Conservation (phyloP, 37 sponge, comb jelly and placozoan species). For the Aphrocallistes beatrix region DNA sequence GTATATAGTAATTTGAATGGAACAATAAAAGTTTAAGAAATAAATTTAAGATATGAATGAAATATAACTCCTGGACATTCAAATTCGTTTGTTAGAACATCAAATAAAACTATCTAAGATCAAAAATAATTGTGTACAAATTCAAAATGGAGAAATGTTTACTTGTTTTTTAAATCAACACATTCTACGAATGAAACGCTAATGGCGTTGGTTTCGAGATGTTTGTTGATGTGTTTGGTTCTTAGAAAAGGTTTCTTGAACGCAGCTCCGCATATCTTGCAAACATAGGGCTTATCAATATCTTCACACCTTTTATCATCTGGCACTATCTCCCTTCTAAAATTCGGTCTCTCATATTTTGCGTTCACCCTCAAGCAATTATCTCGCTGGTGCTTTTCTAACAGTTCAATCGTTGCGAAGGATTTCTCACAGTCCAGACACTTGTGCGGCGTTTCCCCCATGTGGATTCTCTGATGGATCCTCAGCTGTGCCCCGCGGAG, state of each 20-base stretch:
- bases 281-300: neutral
- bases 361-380: neutral
- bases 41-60: neutral
- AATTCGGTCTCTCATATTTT: neutral
- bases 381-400: neutral
- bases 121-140: too few species aligned
- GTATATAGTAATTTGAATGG: neutral
- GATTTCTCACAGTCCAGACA: neutral
- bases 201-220: neutral
- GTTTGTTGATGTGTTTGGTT: neutral
- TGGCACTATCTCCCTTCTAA: too few species aligned
- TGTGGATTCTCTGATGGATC: neutral
- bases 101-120: neutral
- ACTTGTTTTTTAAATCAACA: too few species aligned
- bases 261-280: neutral
- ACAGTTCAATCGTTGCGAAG: neutral
- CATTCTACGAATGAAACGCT: neutral
- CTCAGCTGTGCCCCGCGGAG: neutral
- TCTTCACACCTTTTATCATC: too few species aligned
- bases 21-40: neutral
- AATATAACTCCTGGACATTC: too few species aligned
- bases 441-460: neutral
- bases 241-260: neutral
- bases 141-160: too few species aligned
- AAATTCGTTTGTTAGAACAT: too few species aligned